These are phyloP conservation scores for Alces alces DNA, from an alignment of 2,113 vertebrate genomes.

Conservation along the genomic window DNA sequence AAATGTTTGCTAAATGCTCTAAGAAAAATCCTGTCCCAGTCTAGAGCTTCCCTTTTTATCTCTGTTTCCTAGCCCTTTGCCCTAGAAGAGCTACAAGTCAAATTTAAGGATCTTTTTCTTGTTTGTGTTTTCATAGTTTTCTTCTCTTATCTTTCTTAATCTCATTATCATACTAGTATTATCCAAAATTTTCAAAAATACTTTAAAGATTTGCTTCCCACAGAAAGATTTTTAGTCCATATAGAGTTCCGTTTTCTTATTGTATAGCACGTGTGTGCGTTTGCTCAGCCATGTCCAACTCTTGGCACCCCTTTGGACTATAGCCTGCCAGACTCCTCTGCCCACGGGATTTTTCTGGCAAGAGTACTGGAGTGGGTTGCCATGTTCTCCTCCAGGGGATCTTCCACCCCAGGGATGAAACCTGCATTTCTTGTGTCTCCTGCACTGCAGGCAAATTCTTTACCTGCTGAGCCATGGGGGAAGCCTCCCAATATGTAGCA, in stretches of 20 bases:
- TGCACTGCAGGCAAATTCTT: not conserved
- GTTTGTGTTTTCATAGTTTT: not conserved
- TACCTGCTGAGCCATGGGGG: not conserved
- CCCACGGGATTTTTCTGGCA: not conserved
- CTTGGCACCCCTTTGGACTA: not conserved
- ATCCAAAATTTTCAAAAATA: not conserved
- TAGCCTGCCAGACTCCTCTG: not conserved
- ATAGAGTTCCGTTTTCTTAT: not conserved
- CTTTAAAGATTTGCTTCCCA: not conserved
- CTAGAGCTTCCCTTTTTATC: not conserved
- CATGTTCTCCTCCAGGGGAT: not conserved
- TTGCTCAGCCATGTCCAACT: not conserved
- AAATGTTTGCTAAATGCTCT: not conserved
- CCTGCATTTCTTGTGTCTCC: not conserved
- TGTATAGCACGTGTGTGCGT: not conserved
- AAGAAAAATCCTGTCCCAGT: not conserved
- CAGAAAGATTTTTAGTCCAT: not conserved
- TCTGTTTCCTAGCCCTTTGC: not conserved
- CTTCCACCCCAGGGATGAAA: not conserved
- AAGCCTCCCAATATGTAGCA: not conserved
- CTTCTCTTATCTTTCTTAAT: not conserved
- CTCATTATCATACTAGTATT: not conserved
- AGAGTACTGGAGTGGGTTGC: not conserved
- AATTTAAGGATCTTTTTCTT: not conserved
- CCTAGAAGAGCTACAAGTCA: not conserved